Evolutionary conservation across 2,113 vertebrate genomes (phyloP).

Genomic region (Sceloporus tristichus): DNA sequence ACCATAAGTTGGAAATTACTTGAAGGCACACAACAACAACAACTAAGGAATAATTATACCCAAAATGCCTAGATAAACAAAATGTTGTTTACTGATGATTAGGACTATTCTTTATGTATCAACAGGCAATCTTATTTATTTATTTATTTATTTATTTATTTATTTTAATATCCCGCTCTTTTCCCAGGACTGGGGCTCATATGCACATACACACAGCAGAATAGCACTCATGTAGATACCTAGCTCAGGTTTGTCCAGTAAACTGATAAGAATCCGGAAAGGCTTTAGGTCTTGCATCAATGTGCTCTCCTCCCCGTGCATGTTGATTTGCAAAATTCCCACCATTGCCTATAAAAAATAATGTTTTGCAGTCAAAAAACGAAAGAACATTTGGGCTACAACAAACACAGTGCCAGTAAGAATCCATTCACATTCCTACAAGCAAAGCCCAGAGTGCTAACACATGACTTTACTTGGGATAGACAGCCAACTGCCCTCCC

Average conservation of each 20-base stretch:
- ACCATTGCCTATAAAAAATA: conserved; percentile 90
- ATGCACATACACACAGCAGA: neutral
- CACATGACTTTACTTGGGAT: too few relatives aligned
- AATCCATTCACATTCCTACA: conserved; percentile 16
- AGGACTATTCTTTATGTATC: too few relatives aligned
- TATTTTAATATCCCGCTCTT: too few relatives aligned
- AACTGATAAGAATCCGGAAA: conserved; percentile 97
- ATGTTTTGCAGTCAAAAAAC: conserved; percentile 56
- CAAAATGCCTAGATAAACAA: too few relatives aligned
- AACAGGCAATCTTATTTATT: too few relatives aligned
- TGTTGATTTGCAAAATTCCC: conserved; percentile 95
- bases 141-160: too few relatives aligned
- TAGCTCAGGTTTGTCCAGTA: conserved; percentile 97
- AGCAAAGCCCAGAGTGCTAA: too few relatives aligned
- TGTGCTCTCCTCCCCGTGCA: conserved; percentile 91
- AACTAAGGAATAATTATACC: too few relatives aligned
- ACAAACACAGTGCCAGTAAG: conserved; percentile 10
- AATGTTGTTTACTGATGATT: too few relatives aligned
- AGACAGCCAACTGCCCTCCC: too few relatives aligned
- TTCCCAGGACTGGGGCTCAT: neutral
- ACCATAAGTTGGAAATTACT: too few relatives aligned
- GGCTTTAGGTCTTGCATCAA: conserved; percentile 97
- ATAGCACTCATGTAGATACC: conserved; percentile 78
- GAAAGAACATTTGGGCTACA: neutral
- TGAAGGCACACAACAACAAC: too few relatives aligned